Evolutionary conservation across 2,797 vertebrate genomes (phyloP), one percentile per base, ranked within the genome.

Genomic region (Oophaga sylvatica): DNA sequence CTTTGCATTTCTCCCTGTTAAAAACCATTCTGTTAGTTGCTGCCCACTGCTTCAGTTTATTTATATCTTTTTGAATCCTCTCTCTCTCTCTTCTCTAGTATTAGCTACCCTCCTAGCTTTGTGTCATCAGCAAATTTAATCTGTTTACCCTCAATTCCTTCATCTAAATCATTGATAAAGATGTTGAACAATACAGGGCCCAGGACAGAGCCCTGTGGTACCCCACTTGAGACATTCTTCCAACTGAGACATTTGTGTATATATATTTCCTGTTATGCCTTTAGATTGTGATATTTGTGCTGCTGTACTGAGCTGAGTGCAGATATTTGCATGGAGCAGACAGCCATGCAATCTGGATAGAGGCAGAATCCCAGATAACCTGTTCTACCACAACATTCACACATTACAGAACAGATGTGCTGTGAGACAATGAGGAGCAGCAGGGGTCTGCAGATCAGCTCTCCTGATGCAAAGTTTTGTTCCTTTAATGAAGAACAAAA

Each of bases 361-460:
- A 68, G 63, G 22, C 53, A 48, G 67, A 53, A 29, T 63, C 48
- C 45, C 41, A 31, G 26, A 22, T 12, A 71, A 57, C 45, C 81
- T 78, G 62, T 80, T 86, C 41, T 73, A 19, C 1, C 41, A 87
- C 67, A 57, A 76, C 53, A 73, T 45, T n/a, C 31, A 73, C 31
- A 62, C 57, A 75, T 75, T 81, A 9, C n/a, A 82, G 73, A 82
- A 41, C 80, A 82, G 80, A 87, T 77, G 80, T 82, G 41, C 75
- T 67, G 13, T 0, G 57, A 73, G 48, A 87, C 71, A 87, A 87
- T 76, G 73, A 31, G 12, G 57, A 68, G 45, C 79, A 82, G 86
- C 79, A 82, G 86, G 68, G 76, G 56, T 45, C 80, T 45, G 70
- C 19, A 35, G 17, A 9, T 45, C 53, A n/a, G 29, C 5, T 41